A percentile compares a stretch with the other conserved stretches of the same genome.
Evolutionary conservation across 2,113 vertebrate species (phyloP).

Genomic region (Peromyscus maniculatus): DNA sequence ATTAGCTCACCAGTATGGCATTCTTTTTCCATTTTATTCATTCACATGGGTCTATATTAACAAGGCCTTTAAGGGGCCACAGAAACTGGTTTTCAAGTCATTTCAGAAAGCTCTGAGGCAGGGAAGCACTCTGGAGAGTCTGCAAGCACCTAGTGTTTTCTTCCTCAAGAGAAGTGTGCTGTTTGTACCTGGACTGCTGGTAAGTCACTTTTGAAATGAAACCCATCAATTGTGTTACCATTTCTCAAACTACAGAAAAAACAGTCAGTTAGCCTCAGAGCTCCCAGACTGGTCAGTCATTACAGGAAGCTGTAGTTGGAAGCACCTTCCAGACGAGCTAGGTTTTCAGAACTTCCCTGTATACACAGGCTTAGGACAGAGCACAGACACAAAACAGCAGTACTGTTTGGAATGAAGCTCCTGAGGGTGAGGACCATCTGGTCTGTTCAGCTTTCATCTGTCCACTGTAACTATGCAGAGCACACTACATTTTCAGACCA

Average conservation of each 20-base stretch:
- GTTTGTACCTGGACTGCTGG: neutral
- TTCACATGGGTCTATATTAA: neutral
- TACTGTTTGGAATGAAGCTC: neutral
- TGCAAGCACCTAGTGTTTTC: neutral
- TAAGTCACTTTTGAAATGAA: conserved; percentile 18
- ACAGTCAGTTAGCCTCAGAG: neutral
- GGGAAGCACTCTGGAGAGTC: neutral
- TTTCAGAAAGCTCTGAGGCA: conserved; percentile 11
- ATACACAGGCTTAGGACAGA: neutral
- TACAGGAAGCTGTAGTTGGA: neutral
- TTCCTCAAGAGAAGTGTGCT: neutral
- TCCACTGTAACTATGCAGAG: neutral
- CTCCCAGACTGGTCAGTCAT: neutral
- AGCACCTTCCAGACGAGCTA: neutral
- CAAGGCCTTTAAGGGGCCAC: neutral
- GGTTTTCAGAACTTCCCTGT: neutral
- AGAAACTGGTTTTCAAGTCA: neutral
- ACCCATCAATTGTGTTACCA: neutral
- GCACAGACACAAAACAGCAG: neutral
- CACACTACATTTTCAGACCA: conserved; percentile 41
- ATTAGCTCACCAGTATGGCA: neutral
- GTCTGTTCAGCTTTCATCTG: neutral
- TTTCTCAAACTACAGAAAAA: conserved; percentile 45
- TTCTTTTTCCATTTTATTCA: conserved; percentile 11
- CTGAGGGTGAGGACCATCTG: no score